These are phyloP conservation scores for Oreochromis spilurus DNA, from an alignment of 2,113 vertebrate species.

Conservation along the genomic window DNA sequence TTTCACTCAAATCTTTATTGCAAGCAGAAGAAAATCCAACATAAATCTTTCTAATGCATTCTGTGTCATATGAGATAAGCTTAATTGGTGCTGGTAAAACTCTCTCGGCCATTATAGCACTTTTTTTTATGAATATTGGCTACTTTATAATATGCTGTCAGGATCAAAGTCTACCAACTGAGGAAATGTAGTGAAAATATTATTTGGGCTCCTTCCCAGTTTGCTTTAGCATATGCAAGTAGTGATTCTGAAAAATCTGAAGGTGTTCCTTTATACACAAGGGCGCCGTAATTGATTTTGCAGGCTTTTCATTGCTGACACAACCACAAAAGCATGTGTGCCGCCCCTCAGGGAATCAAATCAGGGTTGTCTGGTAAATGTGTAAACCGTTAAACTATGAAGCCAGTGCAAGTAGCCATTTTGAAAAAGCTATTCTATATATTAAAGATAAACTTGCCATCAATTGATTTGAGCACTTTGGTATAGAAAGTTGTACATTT, in stretches of 20 bases:
- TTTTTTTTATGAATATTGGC: neutral
- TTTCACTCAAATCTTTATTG: slow-evolving; percentile 6
- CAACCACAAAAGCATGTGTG: neutral
- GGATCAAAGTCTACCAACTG: neutral
- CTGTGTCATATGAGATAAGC: neutral
- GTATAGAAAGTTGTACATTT: neutral
- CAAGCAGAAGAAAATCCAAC: neutral
- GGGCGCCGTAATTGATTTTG: neutral
- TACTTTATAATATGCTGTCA: neutral
- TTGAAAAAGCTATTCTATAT: neutral
- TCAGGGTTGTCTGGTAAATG: neutral
- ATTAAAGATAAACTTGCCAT: neutral
- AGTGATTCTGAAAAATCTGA: neutral
- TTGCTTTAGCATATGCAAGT: neutral
- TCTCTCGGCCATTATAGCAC: neutral
- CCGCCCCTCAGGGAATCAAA: neutral
- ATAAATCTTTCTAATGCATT: neutral
- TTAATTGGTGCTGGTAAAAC: neutral
- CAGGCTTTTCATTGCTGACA: neutral
- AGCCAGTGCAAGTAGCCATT: neutral
- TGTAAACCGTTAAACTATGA: neutral
- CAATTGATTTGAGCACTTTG: neutral
- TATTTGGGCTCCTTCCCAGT: neutral
- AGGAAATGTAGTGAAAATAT: neutral
- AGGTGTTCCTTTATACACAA: neutral